Base-by-base conservation (phyloP, 1,140 invertebrate genomes). In the Mercenaria mercenaria region DNA sequence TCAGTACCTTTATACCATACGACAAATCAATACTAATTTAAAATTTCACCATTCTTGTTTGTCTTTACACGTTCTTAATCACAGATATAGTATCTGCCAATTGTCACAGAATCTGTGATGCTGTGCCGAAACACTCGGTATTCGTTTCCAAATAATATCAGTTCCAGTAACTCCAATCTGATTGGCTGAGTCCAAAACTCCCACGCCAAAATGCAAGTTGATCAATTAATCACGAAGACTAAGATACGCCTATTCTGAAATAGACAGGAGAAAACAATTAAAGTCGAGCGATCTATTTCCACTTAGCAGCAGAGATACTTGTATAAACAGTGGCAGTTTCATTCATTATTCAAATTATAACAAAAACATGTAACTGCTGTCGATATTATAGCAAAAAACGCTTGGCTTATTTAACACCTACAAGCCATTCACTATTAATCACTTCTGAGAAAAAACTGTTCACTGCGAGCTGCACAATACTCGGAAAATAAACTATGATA, bases 101-200 rank as follows among this genome's bases (percentile, higher is more conserved):
- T 26, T 32, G 47, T 52, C 47, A 23, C 47, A 34, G 10, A 29
- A 52, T n/a, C 76, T 52, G 18, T 52, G 76, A 79, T 56, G 76
- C 50, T 34, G 50, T 39, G 34, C 56, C 18, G 56, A 59, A 72
- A 2, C 11, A 37, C 8, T 41, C 34, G 1, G 67, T 15, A 29
- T 72, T 23, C 29, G 34, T 72, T 39, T 72, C 67, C 29, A 72
- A 72, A 34, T 56, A 39, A 52, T 59, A 56, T 23, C 47, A 32
- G 29, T 80, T 29, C 26, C 29, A 4, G 34, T 32, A 80, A 15
- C 47, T 52, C 0, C 20, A 52, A 13, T 83, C 64, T 83, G 81
- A 69, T 83, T 67, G 43, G 64, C 39, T 69, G 39, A 26, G 1
- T 83, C 64, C 29, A 69, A 56, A 83, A 47, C 43, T 83, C 61